Evolutionary conservation across 2,797 vertebrate genomes (phyloP), one percentile per base, ranked within the genome.

Genomic region (Acipenser oxyrinchus): DNA sequence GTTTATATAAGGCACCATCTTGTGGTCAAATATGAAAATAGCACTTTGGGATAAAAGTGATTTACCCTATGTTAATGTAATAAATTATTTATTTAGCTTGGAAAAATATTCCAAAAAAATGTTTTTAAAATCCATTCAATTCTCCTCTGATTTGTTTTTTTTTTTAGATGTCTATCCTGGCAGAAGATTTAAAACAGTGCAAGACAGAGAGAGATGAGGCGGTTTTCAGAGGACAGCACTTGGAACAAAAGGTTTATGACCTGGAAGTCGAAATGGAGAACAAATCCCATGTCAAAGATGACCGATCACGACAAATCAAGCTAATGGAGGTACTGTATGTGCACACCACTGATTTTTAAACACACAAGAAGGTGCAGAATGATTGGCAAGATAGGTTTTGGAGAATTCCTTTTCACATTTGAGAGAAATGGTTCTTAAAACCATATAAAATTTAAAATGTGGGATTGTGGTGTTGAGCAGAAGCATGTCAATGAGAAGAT

Each of bases 191-290:
- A 71, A 88, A 76, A 23, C 88, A 86, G 74, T 83, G 91, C 80
- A 86, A 92, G 78, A 85, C 79, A 71, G 92, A 94, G 23, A 86
- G 92, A 65, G 92, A 97, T 0, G 93, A 97, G 63, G 89, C 90
- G 0, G 72, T 90, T 74, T 84, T 89, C 0, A 90, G 75, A 70
- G 87, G 86, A 69, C 89, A 90, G 69, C 81, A 79, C 53, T 76
- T 98, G 75, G 90, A 95, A 73, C 89, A 88, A 74, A 93, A 88
- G 1, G 75, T 96, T 62, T 88, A 85, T 49, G 89, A 93, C 53
- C 84, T 98, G 75, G 93, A 97, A 77, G 78, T 83, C 1, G 90
- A 95, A 66, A 78, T 90, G 7, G 92, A 94, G 75, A 85, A 86
- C 37, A 92, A 85, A 79, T 77, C 70, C 63, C 87, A 89, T 68